Evolutionary conservation across 2,797 vertebrate species (phyloP).

Genomic region (Phalloptychus januarius): DNA sequence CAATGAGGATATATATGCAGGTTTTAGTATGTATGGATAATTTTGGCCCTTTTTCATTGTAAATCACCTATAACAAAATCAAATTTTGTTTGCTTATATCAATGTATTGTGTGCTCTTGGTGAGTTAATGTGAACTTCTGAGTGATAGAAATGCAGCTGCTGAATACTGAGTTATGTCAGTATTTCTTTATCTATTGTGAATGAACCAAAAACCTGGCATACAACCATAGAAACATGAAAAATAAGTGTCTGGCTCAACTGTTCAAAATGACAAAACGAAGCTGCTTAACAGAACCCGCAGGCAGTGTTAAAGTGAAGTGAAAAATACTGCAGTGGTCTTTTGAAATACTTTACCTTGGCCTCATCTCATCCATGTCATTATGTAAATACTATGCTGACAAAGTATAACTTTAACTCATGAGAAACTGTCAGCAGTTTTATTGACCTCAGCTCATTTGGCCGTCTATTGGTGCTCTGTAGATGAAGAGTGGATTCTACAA

Average conservation of each 20-base stretch:
- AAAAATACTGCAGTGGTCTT: constrained; percentile 5
- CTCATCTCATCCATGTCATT: constrained; percentile 14
- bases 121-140: background rate
- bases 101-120: background rate
- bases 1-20: background rate
- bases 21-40: background rate
- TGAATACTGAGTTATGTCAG: background rate
- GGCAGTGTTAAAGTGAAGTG: background rate
- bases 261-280: background rate
- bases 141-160: background rate
- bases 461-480: background rate
- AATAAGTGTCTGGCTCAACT: background rate
- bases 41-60: background rate
- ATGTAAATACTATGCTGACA: constrained; percentile 30
- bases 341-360: background rate
- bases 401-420: constrained; percentile 18
- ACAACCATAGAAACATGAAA: background rate
- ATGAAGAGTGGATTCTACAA: constrained; percentile 17
- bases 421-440: constrained; percentile 29
- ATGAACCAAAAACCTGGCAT: background rate
- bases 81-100: background rate
- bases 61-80: background rate
- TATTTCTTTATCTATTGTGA: background rate
- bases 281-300: background rate
- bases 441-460: constrained; percentile 10